Conservation (phyloP, 2,113 vertebrate species). For the Neofelis nebulosa region DNA sequence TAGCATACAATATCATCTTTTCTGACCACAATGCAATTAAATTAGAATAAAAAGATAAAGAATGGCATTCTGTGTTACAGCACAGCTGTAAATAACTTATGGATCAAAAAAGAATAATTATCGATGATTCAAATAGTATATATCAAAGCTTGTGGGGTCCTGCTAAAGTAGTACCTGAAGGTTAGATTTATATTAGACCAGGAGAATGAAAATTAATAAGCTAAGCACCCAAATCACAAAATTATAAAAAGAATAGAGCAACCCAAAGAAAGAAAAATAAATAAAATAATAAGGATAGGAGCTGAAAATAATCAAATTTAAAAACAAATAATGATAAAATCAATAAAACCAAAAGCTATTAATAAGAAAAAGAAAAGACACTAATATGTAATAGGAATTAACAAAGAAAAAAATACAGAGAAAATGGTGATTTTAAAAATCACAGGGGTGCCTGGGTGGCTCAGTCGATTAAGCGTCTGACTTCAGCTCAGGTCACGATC, state of each 20-base stretch:
- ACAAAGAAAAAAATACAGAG: not conserved
- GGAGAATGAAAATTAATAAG: not conserved
- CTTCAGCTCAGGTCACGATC: too few species aligned
- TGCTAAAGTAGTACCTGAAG: not conserved
- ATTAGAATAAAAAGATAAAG: not conserved
- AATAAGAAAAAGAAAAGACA: not conserved
- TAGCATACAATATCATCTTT: not conserved
- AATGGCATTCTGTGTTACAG: not conserved
- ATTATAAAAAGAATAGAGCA: not conserved
- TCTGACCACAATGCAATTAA: conserved; percentile 1
- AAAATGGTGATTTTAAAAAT: not conserved
- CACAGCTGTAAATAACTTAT: not conserved
- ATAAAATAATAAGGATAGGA: not conserved
- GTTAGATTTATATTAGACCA: not conserved
- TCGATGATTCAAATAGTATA: not conserved
- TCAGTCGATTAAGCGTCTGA: too few species aligned
- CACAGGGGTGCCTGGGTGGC: too few species aligned
- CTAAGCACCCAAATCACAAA: not conserved
- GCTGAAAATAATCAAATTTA: not conserved
- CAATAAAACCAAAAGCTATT: not conserved
- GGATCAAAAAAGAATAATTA: not conserved
- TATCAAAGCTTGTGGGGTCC: not conserved
- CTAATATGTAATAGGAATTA: not conserved
- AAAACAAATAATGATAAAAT: not conserved
- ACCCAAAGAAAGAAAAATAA: not conserved